Evolutionary conservation across 2,888 invertebrate genomes (phyloP), one percentile per base, ranked within the genome.

Genomic region (Teleiodes luculella): DNA sequence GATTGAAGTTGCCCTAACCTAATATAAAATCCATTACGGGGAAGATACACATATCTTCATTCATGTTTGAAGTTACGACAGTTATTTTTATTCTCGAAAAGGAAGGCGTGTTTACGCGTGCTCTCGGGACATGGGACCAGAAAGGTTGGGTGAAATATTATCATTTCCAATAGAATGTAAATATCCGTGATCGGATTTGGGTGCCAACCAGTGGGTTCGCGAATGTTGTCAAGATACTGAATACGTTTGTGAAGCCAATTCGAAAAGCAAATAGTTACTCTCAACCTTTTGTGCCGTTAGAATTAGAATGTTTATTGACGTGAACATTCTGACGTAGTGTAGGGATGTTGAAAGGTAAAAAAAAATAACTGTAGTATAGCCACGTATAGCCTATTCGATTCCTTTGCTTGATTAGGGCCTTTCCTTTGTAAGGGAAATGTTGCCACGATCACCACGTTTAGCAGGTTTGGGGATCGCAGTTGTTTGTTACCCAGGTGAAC

Each of bases 171-270:
- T 51, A 41, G 31, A 51, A 51, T 51, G 41, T 51, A 30, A 31
- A 51, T 24, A 51, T 11, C 20, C 37, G 1, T 24, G 41, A 41
- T 51, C 39, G 51, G 41, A 51, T 51, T 47, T 20, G 13, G 30
- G 33, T 37, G 47, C 36, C 13, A 45, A 54, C 52, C 53, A 35
- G 46, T 20, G 47, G 30, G 16, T 16, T 30, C 53, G 52, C 41
- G 41, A 48, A 53, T 45, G 51, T 52, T 53, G 55, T 53, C 56
- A 53, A 50, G 52, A 56, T 60, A 61, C 59, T 56, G 56, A 58
- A 58, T 56, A 56, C 30, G 50, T 41, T 20, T 52, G 53, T 46
- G 58, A 57, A 62, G 57, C 57, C 61, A 63, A 64, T 64, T 64
- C 59, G 57, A 57, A 60, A 61, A 53, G 51, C 58, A 61, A 61